Evolutionary conservation across 2,113 vertebrate genomes (phyloP), one percentile per base, ranked within the genome.

Genomic region (Prunella himalayana): DNA sequence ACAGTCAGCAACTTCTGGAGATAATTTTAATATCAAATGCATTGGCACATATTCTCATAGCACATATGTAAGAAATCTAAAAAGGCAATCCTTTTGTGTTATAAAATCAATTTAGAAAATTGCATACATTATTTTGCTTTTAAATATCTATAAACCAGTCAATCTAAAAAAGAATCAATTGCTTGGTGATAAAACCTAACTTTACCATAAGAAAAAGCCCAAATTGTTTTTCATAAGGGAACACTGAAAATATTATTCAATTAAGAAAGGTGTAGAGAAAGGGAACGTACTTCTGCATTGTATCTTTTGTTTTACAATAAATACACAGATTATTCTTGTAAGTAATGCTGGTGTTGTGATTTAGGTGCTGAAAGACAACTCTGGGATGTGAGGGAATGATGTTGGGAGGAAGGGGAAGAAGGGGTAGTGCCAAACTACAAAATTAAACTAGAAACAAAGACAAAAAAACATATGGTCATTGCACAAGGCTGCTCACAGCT

Each of bases 21-120:
- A 72, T 33, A 70, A 78, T 79, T 98, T 98, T 98, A 98, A 97
- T 98, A 97, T 88, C 97, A 98, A 98, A 95, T 51, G 51, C 51
- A 85, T 81, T 93, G 23, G 35, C 86, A 97, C 37, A 37, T 37
- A 37, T 92, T 92, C 73, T 92, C 90, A 96, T 84, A 82, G 42
- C 84, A 97, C 15, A 18, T 69, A 89, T 51, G 69, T 93, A 96
- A 82, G 47, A 97, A 96, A 94, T 94, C 92, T 94, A 91, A 47
- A 90, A 96, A 78, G 94, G 88, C 86, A 86, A 72, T 83, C 69
- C 86, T 93, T 93, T 78, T n/a, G 35, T 87, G 64, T 97, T 94
- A 94, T 42, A 96, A 94, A 96, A 94, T 18, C 33, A 28, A 45
- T 60, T 93, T 90, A 86, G 75, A 91, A 92, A 97, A 92, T 25